phyloP scores from a whole-genome alignment of 1,140 invertebrate genomes.

The Eciton burchellii region DNA sequence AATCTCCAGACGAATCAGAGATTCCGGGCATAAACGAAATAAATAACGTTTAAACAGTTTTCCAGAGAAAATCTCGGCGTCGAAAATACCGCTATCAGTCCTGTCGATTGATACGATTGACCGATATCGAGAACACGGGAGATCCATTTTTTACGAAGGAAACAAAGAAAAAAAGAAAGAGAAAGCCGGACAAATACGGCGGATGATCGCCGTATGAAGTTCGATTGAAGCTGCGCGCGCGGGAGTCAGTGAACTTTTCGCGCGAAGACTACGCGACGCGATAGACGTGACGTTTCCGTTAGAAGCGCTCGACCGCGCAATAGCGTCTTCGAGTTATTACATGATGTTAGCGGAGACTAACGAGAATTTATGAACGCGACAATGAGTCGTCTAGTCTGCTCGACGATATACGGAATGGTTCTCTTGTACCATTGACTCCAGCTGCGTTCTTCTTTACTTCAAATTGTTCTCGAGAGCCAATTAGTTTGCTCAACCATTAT shows the following conservation, averaged over 20 bases:
- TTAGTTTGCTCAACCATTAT: neutral
- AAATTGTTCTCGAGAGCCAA: slow-evolving; percentile 9
- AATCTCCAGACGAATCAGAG: neutral
- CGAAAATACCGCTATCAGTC: neutral
- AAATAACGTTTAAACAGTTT: too few relatives aligned
- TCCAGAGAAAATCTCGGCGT: too few relatives aligned
- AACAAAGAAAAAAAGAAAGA: too few relatives aligned
- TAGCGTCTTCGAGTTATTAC: slow-evolving; percentile 20
- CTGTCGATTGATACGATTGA: neutral
- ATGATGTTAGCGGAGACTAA: slow-evolving; percentile 29
- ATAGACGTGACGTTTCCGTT: slow-evolving; percentile 54
- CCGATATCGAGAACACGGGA: too few relatives aligned
- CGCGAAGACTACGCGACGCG: slow-evolving; percentile 7
- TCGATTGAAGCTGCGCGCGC: neutral
- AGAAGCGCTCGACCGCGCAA: slow-evolving; percentile 47
- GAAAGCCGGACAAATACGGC: too few relatives aligned
- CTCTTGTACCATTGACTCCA: slow-evolving; percentile 38
- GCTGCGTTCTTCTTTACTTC: neutral
- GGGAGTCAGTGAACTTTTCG: slow-evolving; percentile 51
- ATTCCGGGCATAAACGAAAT: too few relatives aligned
- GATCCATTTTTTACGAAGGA: neutral
- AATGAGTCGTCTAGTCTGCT: slow-evolving; percentile 51
- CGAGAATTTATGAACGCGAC: slow-evolving; percentile 62
- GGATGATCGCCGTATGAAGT: neutral
- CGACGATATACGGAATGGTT: slow-evolving; percentile 5